phyloP scores from a whole-genome alignment of 2,797 vertebrate genomes.

The Falco cherrug region DNA sequence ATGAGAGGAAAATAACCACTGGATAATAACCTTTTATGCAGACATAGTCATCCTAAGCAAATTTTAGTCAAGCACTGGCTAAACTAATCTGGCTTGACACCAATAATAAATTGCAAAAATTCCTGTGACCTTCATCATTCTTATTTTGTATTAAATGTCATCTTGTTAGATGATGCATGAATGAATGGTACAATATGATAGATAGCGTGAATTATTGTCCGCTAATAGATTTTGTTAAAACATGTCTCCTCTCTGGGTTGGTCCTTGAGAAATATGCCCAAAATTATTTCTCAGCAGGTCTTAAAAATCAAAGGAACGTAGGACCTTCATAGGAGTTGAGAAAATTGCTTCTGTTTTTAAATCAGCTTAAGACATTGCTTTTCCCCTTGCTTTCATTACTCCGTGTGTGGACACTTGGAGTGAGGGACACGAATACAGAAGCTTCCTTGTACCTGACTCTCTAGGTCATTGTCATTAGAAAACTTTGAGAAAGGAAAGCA shows the following conservation, averaged over 20 bases:
- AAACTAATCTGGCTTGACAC: conserved; percentile 68
- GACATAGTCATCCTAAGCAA: conserved; percentile 36
- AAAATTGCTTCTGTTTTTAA: not conserved
- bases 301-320: not conserved
- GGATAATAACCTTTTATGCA: conserved; percentile 46
- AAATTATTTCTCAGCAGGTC: conserved; percentile 6
- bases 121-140: conserved; percentile 58
- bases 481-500: not conserved
- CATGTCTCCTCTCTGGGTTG: not conserved
- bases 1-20: not conserved
- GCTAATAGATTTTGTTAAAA: conserved; percentile 31
- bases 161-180: conserved; percentile 57
- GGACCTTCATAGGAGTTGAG: not conserved
- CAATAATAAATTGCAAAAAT: conserved; percentile 67
- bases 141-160: conserved; percentile 70
- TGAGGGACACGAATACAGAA: not conserved
- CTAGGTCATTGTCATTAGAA: not conserved
- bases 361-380: accelerated
- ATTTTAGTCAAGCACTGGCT: conserved; percentile 60
- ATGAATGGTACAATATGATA: conserved; percentile 33
- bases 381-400: not conserved
- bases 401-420: not conserved
- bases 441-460: not conserved
- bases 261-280: conserved; percentile 27
- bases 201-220: conserved; percentile 12